Evolutionary conservation across 2,113 vertebrate species (phyloP).

Genomic region (Chamaea fasciata): DNA sequence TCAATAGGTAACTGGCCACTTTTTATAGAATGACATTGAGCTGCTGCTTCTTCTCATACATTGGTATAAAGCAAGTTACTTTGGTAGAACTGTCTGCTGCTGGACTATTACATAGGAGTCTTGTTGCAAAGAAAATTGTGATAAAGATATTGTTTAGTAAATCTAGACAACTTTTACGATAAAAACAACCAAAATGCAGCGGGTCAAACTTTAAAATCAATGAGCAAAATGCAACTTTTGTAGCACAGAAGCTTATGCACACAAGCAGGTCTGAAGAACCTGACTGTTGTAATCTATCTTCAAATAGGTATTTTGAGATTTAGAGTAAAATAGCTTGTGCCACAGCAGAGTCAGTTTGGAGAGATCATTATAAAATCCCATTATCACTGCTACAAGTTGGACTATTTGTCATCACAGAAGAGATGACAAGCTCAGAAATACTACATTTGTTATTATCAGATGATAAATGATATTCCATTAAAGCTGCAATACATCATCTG

Average conservation of each 20-base stretch:
- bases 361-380: constrained; percentile 92
- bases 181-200: neutral
- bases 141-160: neutral
- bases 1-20: neutral
- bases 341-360: constrained; percentile 75
- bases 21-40: neutral
- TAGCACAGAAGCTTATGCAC: neutral
- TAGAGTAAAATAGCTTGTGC: constrained; percentile 68
- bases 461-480: constrained; percentile 91
- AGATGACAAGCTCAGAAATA: constrained; percentile 88
- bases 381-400: constrained; percentile 87
- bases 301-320: constrained; percentile 68
- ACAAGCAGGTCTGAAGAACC: neutral
- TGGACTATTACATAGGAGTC: neutral
- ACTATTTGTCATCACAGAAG: constrained; percentile 94
- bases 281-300: constrained; percentile 52
- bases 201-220: neutral
- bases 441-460: constrained; percentile 90
- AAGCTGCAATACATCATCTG: constrained; percentile 83
- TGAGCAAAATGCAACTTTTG: neutral
- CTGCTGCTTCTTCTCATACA: neutral
- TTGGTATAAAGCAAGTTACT: neutral
- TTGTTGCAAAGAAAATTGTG: neutral
- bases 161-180: neutral
- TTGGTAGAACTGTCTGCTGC: neutral